Base-by-base conservation (phyloP, 2,797 vertebrate genomes). In the Hemibagrus guttatus region DNA sequence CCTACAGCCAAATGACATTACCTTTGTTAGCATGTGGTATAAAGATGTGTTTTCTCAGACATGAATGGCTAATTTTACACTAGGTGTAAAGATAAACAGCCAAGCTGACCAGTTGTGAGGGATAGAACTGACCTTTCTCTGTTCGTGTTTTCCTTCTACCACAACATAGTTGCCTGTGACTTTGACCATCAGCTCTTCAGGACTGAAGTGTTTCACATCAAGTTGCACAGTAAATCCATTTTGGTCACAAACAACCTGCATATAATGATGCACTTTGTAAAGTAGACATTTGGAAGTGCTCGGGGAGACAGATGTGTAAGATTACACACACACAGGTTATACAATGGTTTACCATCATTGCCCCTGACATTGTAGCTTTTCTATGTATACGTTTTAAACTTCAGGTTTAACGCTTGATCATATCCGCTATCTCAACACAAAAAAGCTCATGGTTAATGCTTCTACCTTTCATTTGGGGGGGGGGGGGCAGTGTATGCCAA, bases 101-200 rank as follows among this genome's bases (percentile, higher is more conserved):
- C 11, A 4, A 46, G 19, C 19, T 42, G 12, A 14, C 4, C 1
- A 16, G 4, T 28, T 52, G n/a, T 12, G 39, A 46, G 42, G 19
- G 81, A 68, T 21, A 1, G 2, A 42, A 54, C 69, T 68, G 69
- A 96, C 96, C 95, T 95, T 95, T 91, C 89, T 94, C 83, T 96
- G 94, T 87, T 96, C 93, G 49, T 96, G 95, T 87, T 94, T 96
- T 87, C 96, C 96, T 80, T 96, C 94, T 28, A 96, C 95, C 84
- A 96, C 95, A 19, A 96, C 93, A 93, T 96, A 96, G 86, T 95
- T 94, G 89, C 95, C 95, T 0, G 87, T 89, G 74, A 96, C 96
- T 92, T 96, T 96, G 17, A 96, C 96, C 89, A 92, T 81, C 0
- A 96, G 89, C 66, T 96, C 95, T 69, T 95, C 91, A 9, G 96